Percentiles rank a stretch among this genome's conserved stretches.
Conservation (phyloP, 2,113 vertebrate species). For the Tupaia chinensis region DNA sequence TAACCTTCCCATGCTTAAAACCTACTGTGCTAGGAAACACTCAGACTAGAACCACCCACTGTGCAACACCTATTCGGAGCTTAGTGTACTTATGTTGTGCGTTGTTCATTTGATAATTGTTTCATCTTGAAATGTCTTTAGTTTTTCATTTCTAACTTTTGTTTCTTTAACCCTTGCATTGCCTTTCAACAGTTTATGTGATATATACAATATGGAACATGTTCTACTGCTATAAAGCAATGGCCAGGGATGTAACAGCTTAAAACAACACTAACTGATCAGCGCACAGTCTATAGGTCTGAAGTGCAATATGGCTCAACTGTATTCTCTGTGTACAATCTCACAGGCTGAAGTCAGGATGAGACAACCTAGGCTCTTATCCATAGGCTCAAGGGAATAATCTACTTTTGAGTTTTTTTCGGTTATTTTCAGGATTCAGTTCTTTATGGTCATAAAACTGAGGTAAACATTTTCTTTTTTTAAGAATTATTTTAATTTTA, state of each 20-base stretch:
- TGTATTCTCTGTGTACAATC: background rate
- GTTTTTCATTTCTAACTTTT: slow-evolving; percentile 28
- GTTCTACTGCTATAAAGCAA: background rate
- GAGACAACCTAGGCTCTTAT: background rate
- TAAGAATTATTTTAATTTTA: too few species aligned
- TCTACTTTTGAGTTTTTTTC: background rate
- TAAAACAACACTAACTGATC: background rate
- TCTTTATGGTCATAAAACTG: background rate
- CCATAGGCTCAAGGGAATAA: background rate
- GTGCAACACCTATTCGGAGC: background rate
- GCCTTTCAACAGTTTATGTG: background rate
- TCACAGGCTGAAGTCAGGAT: background rate
- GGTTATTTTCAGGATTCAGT: background rate
- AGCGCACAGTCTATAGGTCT: background rate
- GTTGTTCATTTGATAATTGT: background rate
- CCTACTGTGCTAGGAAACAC: background rate
- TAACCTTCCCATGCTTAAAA: background rate
- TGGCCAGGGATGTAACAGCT: background rate
- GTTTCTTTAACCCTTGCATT: background rate
- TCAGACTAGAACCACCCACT: background rate
- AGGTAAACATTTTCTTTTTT: too few species aligned
- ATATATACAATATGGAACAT: background rate
- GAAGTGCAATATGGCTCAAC: background rate
- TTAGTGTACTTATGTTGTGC: background rate
- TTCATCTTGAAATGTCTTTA: background rate